These are phyloP conservation scores for Himalopsyche tibetana DNA, from an alignment of 2,888 invertebrate species.

Conservation along the genomic window DNA sequence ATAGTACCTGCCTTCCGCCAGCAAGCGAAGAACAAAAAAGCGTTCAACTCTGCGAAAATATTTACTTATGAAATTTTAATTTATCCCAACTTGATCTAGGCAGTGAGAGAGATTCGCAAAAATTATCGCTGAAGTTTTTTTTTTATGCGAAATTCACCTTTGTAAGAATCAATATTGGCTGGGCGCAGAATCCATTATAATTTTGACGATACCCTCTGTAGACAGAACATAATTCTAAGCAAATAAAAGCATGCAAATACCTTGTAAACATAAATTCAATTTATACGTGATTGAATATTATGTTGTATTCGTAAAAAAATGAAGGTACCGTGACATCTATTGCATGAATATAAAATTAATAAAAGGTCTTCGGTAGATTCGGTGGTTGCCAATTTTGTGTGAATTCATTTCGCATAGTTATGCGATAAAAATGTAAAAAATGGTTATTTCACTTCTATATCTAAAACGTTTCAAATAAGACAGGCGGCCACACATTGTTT, in stretches of 20 bases:
- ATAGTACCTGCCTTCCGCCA: neutral
- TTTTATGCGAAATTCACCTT: slow-evolving; percentile 1
- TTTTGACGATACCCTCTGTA: neutral
- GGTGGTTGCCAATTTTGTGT: too few species aligned
- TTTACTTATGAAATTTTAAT: slow-evolving; percentile 40
- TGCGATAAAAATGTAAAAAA: too few species aligned
- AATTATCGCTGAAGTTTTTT: slow-evolving; percentile 33
- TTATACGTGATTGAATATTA: too few species aligned
- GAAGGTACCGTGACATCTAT: too few species aligned
- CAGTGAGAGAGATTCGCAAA: slow-evolving; percentile 22
- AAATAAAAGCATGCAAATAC: neutral
- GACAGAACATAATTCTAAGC: slow-evolving; percentile 2
- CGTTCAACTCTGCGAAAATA: slow-evolving; percentile 40
- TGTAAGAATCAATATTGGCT: neutral
- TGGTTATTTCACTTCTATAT: too few species aligned
- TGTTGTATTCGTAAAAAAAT: too few species aligned
- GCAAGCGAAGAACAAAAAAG: slow-evolving; percentile 7
- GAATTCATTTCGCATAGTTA: too few species aligned
- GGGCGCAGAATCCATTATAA: slow-evolving; percentile 8
- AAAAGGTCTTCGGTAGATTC: too few species aligned
- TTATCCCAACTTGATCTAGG: slow-evolving; percentile 29
- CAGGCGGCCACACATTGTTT: too few species aligned
- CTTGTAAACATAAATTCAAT: too few species aligned
- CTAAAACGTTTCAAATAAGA: too few species aligned
- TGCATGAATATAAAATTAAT: too few species aligned